phyloP scores from a whole-genome alignment of 2,797 vertebrate species.

The Coregonus suidteri region DNA sequence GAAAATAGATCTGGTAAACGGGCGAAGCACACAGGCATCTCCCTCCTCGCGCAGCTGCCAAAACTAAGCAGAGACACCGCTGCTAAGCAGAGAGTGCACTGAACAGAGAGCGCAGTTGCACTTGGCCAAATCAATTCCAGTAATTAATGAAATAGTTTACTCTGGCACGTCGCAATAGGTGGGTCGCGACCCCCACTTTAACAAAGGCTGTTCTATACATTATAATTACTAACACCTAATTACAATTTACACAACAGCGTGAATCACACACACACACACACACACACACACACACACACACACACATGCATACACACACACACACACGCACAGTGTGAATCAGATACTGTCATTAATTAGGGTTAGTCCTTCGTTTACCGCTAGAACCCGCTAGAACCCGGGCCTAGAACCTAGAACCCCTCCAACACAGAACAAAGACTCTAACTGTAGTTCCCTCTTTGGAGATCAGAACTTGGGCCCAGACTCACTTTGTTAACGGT shows the following conservation, averaged over 20 bases:
- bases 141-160: no score
- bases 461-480: conserved; percentile 42
- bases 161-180: no score
- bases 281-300: not conserved
- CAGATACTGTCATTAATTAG: conserved; percentile 65
- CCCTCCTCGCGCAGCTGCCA: no score
- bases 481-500: conserved; percentile 36
- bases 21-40: no score
- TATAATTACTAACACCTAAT: conserved; percentile 71
- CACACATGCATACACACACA: not conserved
- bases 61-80: no score
- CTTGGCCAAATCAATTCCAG: no score
- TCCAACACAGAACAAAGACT: conserved; percentile 44
- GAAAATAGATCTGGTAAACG: no score
- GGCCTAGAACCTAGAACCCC: not conserved
- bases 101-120: no score
- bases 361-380: conserved; percentile 64
- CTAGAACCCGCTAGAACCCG: conserved; percentile 45
- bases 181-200: no score
- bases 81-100: no score
- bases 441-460: conserved; percentile 47
- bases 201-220: conserved; percentile 26
- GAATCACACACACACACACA: no score
- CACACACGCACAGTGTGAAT: conserved; percentile 46
- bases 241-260: conserved; percentile 63